phyloP scores from a whole-genome alignment of 2,888 invertebrate species.

The Hymenopus coronatus region DNA sequence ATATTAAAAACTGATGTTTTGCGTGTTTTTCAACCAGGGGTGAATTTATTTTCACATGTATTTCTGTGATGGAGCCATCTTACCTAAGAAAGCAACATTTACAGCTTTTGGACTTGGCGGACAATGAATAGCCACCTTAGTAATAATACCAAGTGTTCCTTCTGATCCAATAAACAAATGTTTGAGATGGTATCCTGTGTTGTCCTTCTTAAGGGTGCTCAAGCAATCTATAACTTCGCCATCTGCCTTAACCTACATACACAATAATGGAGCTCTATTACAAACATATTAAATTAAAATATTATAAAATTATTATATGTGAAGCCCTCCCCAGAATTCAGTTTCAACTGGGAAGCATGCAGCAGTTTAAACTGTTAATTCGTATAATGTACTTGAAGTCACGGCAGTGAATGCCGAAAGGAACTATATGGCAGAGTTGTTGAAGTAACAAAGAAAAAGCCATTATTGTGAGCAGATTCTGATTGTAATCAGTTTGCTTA shows the following conservation, averaged over 20 bases:
- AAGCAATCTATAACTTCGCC: constrained; percentile 84
- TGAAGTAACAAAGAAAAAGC: too few species aligned
- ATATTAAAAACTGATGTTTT: constrained; percentile 28
- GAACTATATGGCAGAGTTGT: too few species aligned
- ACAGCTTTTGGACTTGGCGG: constrained; percentile 78
- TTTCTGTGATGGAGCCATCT: neutral
- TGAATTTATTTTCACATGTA: neutral
- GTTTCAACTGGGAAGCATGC: too few species aligned
- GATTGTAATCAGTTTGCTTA: too few species aligned
- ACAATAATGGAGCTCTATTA: neutral
- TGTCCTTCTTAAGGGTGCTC: constrained; percentile 88
- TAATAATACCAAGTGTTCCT: constrained; percentile 92
- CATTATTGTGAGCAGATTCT: too few species aligned
- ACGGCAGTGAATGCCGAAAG: too few species aligned
- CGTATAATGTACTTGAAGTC: too few species aligned
- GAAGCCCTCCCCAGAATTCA: too few species aligned
- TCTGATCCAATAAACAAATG: constrained; percentile 97
- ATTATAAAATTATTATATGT: too few species aligned
- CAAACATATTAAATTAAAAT: neutral
- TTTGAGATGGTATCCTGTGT: constrained; percentile 95
- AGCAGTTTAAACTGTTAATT: too few species aligned
- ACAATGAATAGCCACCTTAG: constrained; percentile 88
- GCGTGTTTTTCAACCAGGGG: neutral
- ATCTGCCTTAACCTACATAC: constrained; percentile 70
- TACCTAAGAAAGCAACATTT: constrained; percentile 87